phyloP scores from a whole-genome alignment of 2,797 vertebrate genomes.

The Phrynocephalus vlangalii region DNA sequence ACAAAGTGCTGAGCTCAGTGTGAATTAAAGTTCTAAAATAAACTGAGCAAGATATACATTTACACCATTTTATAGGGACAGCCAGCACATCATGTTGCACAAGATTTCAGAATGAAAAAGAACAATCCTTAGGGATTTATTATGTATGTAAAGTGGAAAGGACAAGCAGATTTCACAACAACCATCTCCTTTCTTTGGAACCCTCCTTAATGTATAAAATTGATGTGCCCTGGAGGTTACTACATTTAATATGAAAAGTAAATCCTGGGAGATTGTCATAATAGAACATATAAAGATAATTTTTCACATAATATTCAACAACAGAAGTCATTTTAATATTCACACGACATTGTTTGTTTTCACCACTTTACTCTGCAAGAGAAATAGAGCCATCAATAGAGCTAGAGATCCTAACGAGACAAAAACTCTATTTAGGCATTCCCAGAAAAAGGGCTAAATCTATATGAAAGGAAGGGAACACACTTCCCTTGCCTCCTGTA shows the following conservation, averaged over 20 bases:
- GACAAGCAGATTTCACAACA: constrained; percentile 71
- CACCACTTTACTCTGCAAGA: constrained; percentile 38
- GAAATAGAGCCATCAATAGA: neutral
- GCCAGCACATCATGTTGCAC: constrained; percentile 68
- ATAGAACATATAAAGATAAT: constrained; percentile 70
- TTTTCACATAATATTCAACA: constrained; percentile 62
- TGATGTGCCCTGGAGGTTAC: constrained; percentile 70
- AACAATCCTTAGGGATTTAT: constrained; percentile 71
- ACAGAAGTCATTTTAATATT: constrained; percentile 69
- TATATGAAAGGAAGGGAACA: no score
- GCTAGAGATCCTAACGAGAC: neutral
- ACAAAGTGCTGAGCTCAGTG: constrained; percentile 66
- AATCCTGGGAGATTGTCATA: constrained; percentile 64
- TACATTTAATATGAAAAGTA: constrained; percentile 70
- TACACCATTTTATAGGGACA: constrained; percentile 68
- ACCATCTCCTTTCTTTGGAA: constrained; percentile 61
- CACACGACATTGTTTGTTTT: constrained; percentile 41
- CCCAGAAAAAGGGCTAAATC: no score
- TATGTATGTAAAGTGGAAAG: constrained; percentile 71
- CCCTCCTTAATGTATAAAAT: constrained; percentile 73
- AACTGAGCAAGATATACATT: constrained; percentile 73
- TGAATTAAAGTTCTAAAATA: constrained; percentile 78
- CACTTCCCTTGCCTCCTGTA: no score
- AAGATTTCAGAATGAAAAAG: constrained; percentile 71
- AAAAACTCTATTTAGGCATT: neutral